Evolutionary conservation across 2,888 invertebrate genomes (phyloP), one percentile per base, ranked within the genome.

Genomic region (Epinotia brunnichana): DNA sequence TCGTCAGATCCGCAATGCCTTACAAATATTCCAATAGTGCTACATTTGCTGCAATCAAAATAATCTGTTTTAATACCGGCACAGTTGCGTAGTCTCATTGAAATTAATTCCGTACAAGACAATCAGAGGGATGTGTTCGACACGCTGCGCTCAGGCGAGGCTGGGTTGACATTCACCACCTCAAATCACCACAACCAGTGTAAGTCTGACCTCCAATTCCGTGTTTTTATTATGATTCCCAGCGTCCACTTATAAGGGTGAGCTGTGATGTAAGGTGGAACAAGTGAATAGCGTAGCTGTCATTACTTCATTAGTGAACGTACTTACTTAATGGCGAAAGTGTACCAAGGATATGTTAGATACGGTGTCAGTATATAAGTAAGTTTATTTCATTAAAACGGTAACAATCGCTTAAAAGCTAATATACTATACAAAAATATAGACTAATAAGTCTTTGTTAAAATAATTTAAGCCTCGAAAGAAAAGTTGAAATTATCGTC

Each of bases 81-180:
- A 53, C 53, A 64, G 17, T 64, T 53, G 64, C 64, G 29, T 29
- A 53, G 53, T 39, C 21, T 39, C 53, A 64, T 66, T 66, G 64
- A 66, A 66, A 66, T 66, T 66, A 66, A 66, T 54, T 66, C 64
- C 64, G 39, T 51, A 53, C 64, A 54, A 66, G 64, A 66, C 64
- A 66, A 66, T 66, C 54, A 66, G 64, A 19, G 54, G 64, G 54
- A 21, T 41, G 64, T 64, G 54, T 66, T 66, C 64, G 64, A 66
- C 64, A 66, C 54, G 54, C 21, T 53, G 63, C 60, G 21, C 39
- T 9, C 44, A n/a, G 62, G 62, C 44, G 48, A 35, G 54, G 64
- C 64, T 29, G 56, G 15, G 44, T 15, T 35, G 35, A 35, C 3
- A 15, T 44, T 44, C 13, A 44, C 4, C 4, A 24, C 21, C 21